Evolutionary conservation across 2,113 vertebrate species (phyloP).

Genomic region (Melanerpes formicivorus): DNA sequence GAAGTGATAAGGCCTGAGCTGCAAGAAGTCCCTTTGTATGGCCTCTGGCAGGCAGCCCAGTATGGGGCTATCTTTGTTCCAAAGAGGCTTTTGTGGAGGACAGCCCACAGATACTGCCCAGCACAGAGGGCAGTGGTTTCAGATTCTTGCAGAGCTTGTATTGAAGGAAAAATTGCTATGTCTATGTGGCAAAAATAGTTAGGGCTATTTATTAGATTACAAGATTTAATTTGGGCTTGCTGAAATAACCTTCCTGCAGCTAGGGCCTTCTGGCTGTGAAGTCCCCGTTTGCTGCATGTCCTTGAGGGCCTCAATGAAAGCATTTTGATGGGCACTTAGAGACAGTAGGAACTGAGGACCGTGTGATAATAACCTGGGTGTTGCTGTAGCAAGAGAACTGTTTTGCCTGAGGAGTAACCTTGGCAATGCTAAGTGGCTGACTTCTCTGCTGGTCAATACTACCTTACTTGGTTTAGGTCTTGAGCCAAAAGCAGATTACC

Average conservation of each 20-base stretch:
- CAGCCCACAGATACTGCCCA: background rate
- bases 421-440: rapidly evolving
- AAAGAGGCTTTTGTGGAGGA: rapidly evolving
- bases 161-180: background rate
- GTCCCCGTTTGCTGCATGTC: background rate
- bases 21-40: background rate
- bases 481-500: background rate
- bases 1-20: background rate
- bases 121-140: background rate
- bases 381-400: background rate
- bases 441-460: background rate
- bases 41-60: background rate
- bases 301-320: background rate
- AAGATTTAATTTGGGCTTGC: background rate
- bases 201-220: background rate
- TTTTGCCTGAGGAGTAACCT: background rate
- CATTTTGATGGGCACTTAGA: background rate
- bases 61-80: background rate
- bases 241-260: background rate
- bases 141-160: background rate
- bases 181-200: rapidly evolving
- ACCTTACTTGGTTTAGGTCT: background rate
- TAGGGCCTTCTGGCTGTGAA: background rate
- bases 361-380: background rate
- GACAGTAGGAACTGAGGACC: background rate